Evolutionary conservation across 2,113 vertebrate genomes (phyloP).

Genomic region (Athene cunicularia): DNA sequence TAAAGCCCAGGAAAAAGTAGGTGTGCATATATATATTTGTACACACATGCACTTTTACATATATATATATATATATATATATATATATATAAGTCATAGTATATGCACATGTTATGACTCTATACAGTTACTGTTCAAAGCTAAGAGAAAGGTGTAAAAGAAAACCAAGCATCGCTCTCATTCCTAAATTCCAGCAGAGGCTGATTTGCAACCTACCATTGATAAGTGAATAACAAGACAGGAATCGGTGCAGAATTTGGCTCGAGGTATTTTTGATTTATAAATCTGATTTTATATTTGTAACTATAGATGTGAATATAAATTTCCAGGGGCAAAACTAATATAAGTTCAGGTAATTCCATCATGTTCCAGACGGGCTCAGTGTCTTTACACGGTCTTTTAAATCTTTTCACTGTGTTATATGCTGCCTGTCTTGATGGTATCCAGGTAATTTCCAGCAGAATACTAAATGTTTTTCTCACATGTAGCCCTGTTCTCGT

Average conservation of each 20-base stretch:
- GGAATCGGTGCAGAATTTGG: neutral
- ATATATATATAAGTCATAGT: neutral
- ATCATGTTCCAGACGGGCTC: neutral
- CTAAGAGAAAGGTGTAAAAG: neutral
- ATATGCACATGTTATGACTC: neutral
- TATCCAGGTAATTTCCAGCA: neutral
- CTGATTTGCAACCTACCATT: neutral
- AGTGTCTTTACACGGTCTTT: neutral
- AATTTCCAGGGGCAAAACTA: neutral
- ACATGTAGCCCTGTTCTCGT: neutral
- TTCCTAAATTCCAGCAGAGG: neutral
- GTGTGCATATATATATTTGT: neutral
- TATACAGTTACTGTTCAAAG: neutral
- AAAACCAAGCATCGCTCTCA: neutral
- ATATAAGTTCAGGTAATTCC: neutral
- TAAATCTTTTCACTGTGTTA: neutral
- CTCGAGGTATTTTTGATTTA: neutral
- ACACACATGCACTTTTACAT: neutral
- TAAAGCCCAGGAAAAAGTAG: neutral
- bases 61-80: no score
- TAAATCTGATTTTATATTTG: slow-evolving; percentile 11
- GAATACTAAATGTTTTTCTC: neutral
- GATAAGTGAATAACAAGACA: neutral
- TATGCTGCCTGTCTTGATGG: neutral
- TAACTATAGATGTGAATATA: neutral